Evolutionary conservation across 1,140 invertebrate genomes (phyloP), one percentile per base, ranked within the genome.

Genomic region (Andrena cerasifolii): DNA sequence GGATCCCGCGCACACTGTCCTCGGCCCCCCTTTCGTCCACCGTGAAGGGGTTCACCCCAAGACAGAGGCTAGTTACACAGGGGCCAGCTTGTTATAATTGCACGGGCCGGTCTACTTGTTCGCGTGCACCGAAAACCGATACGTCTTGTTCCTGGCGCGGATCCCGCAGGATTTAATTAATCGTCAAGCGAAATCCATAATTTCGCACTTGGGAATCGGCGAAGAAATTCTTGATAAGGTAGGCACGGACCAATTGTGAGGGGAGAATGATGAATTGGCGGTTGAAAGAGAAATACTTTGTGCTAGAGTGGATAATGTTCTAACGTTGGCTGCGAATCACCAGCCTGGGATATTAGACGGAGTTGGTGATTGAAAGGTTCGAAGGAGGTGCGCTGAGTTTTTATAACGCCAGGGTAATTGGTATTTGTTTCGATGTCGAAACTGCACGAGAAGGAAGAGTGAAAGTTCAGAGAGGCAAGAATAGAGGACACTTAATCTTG

Each of bases 31-130:
- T 36, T 28, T 28, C 76, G 70, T 66, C 76, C 68, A 47, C 58
- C 45, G 4, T 14, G 36, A 28, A 63, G 47, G 77, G 58, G 59
- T 47, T 16, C 63, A 16, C 28, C n/a, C n/a, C n/a, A 47, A 65
- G 59, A 45, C 72, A 66, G 73, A 70, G 43, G 65, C 80, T 65
- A 63, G 58, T 70, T 68, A 56, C 21, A 56, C 62, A 40, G 43
- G 40, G 58, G 21, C 68, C 68, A 43, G 70, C 65, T 75, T 56
- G 75, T 73, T 62, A 71, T 78, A 82, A 85, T 78, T 82, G 79
- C 75, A 31, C 47, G 26, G n/a, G 10, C 14, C 10, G 16, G 36
- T 0, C 59, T 36, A n/a, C 10, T 0, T 40, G 31, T 18, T n/a
- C 59, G 10, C 49, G 33, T 18, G 49, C 45, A 0, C 8, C 61